Evolutionary conservation across 2,888 invertebrate genomes (phyloP).

Genomic region (Drepanosiphum platanoidis): DNA sequence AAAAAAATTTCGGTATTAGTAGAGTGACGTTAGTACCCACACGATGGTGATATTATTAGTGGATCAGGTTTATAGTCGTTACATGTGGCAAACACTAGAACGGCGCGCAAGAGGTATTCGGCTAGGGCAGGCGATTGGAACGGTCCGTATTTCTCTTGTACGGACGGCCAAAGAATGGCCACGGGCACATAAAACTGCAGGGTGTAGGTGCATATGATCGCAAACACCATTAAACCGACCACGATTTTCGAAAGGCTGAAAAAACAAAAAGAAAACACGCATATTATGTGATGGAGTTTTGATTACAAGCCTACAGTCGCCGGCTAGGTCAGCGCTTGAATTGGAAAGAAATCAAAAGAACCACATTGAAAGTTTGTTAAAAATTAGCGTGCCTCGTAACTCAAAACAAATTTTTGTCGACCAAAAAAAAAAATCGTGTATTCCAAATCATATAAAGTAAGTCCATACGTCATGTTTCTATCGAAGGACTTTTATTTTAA

Average conservation of each 20-base stretch:
- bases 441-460: no score
- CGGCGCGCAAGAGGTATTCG: conserved; percentile 78
- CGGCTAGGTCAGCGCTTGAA: no score
- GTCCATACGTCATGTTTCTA: no score
- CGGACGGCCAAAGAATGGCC: conserved; percentile 84
- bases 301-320: neutral
- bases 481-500: no score
- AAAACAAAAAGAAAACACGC: neutral
- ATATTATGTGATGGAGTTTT: no score
- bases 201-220: conserved; percentile 90
- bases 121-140: conserved; percentile 72
- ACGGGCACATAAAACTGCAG: conserved; percentile 91
- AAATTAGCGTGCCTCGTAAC: no score
- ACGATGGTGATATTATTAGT: conserved; percentile 39
- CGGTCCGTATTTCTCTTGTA: conserved; percentile 71
- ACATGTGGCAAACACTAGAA: conserved; percentile 85
- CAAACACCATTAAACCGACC: conserved; percentile 83
- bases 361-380: no score
- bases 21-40: no score
- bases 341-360: no score
- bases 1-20: neutral
- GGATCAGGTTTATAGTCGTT: conserved; percentile 69
- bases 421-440: no score
- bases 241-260: conserved; percentile 82
- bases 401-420: no score